Evolutionary conservation across 2,113 vertebrate genomes (phyloP).

Genomic region (Eleginops maclovinus): DNA sequence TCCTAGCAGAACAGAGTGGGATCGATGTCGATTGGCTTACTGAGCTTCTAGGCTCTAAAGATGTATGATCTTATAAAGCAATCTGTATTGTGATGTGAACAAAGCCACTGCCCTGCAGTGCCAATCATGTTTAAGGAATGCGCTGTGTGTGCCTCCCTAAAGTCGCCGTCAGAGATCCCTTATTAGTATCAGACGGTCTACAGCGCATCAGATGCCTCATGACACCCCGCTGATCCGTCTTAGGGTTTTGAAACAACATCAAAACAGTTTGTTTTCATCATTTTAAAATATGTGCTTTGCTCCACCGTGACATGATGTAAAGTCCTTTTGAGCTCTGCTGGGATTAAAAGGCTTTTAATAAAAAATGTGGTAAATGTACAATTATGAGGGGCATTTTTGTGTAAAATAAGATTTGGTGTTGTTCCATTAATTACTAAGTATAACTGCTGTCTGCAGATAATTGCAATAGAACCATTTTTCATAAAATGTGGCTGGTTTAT

Average conservation of each 20-base stretch:
- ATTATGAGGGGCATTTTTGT: slow-evolving; percentile 14
- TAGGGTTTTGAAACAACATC: slow-evolving; percentile 36
- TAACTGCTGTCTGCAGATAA: slow-evolving; percentile 11
- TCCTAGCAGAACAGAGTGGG: neutral
- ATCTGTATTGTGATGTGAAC: neutral
- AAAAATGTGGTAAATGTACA: slow-evolving; percentile 34
- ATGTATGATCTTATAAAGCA: neutral
- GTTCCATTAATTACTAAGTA: slow-evolving; percentile 28
- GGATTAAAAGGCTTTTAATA: slow-evolving; percentile 45
- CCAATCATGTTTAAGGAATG: neutral
- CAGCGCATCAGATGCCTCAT: slow-evolving; percentile 15
- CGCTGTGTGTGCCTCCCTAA: slow-evolving; percentile 20
- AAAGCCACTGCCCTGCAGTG: neutral
- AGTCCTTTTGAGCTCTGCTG: slow-evolving; percentile 9
- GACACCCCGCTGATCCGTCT: slow-evolving; percentile 30
- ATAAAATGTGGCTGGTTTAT: neutral
- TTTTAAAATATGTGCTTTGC: slow-evolving; percentile 28
- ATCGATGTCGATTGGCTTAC: neutral
- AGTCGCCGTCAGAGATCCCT: slow-evolving; percentile 25
- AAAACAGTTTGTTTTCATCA: slow-evolving; percentile 44
- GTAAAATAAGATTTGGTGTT: slow-evolving; percentile 36
- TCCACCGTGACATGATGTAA: slow-evolving; percentile 25
- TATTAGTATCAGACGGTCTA: slow-evolving; percentile 15
- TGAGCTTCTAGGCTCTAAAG: neutral
- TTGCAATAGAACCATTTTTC: neutral